A percentile compares a stretch with the other conserved stretches of the same genome.
These are phyloP conservation scores for Polydrusus cervinus DNA, from an alignment of 2,888 invertebrate species.

Conservation along the genomic window DNA sequence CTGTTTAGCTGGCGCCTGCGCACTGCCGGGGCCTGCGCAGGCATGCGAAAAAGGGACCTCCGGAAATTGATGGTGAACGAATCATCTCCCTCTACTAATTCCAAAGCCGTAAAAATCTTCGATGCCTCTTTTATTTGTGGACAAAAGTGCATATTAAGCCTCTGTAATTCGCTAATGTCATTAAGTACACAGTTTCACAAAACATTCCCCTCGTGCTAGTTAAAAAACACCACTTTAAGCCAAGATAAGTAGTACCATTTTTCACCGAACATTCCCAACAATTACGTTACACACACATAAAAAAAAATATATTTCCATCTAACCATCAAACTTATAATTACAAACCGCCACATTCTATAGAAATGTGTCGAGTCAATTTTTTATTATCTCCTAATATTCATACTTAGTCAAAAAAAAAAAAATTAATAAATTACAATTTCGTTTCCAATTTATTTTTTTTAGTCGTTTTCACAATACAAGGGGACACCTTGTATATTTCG, in stretches of 20 bases:
- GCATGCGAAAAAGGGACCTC: no score
- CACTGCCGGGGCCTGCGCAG: no score
- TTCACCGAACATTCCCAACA: slow-evolving; percentile 7
- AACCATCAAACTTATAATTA: slow-evolving; percentile 24
- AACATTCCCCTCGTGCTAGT: no score
- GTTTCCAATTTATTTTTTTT: no score
- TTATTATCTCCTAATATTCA: background rate
- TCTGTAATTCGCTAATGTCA: no score
- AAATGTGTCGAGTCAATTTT: background rate
- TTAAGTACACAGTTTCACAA: no score
- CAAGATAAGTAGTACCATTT: background rate
- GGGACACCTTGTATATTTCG: background rate
- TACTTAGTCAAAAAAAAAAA: slow-evolving; percentile 10
- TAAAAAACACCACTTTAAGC: slow-evolving; percentile 5
- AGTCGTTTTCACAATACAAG: background rate
- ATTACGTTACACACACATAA: slow-evolving; percentile 15
- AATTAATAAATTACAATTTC: slow-evolving; percentile 8
- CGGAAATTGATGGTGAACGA: no score
- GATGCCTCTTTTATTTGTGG: no score
- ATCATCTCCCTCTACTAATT: no score
- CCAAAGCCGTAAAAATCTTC: no score
- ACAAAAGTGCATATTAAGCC: no score
- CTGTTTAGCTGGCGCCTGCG: no score
- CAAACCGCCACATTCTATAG: slow-evolving; percentile 1
- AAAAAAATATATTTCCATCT: slow-evolving; percentile 21